Evolutionary conservation across 2,888 invertebrate species (phyloP).

Genomic region (Eupithecia exiguata): DNA sequence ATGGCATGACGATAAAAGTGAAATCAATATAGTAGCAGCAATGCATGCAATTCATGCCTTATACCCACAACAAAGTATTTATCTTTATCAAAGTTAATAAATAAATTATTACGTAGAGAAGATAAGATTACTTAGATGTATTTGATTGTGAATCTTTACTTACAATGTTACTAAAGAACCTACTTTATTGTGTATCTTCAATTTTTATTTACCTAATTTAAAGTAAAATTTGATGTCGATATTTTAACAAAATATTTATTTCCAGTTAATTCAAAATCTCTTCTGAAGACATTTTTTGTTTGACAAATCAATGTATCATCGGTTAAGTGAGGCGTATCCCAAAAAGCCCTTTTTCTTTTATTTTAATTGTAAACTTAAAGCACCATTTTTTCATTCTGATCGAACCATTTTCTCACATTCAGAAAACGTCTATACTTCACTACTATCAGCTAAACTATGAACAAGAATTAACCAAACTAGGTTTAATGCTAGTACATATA

Average conservation of each 20-base stretch:
- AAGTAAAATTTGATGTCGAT: neutral
- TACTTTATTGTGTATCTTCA: too few species aligned
- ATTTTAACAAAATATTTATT: neutral
- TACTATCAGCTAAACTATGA: neutral
- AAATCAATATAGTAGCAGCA: neutral
- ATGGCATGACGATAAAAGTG: neutral
- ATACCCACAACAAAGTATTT: neutral
- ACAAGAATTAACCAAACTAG: neutral
- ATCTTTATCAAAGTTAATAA: neutral
- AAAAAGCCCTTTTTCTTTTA: too few species aligned
- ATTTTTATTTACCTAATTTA: too few species aligned
- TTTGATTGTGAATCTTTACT: neutral
- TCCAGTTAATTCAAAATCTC: neutral
- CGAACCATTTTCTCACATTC: too few species aligned
- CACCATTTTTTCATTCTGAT: too few species aligned
- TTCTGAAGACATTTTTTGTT: neutral
- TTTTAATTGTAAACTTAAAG: too few species aligned
- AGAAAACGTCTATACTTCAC: too few species aligned
- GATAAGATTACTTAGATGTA: neutral
- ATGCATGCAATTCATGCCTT: neutral
- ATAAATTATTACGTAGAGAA: neutral
- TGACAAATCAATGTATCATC: neutral
- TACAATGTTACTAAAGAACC: neutral
- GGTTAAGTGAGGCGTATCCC: too few species aligned
- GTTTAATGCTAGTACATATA: too few species aligned